These are phyloP conservation scores for Chlorocebus sabaeus DNA, from an alignment of 2,113 vertebrate genomes.

Conservation along the genomic window DNA sequence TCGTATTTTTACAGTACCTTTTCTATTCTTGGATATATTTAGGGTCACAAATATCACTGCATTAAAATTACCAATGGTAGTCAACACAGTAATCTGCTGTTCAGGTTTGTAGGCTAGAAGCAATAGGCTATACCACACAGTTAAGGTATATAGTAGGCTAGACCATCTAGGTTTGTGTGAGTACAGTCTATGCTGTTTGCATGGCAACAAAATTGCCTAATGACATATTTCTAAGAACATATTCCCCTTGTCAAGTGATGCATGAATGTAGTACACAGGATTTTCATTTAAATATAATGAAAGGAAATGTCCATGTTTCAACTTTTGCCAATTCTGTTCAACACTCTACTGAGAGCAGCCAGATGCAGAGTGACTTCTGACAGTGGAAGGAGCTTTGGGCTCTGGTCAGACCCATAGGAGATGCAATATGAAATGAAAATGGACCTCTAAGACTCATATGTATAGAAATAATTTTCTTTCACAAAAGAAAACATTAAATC, in stretches of 20 bases:
- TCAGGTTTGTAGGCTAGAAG: background rate
- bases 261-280: background rate
- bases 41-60: background rate
- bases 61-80: background rate
- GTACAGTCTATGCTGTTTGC: background rate
- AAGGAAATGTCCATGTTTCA: background rate
- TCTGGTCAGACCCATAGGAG: background rate
- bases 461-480: background rate
- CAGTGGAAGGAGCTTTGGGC: background rate
- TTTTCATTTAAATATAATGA: background rate
- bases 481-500: background rate
- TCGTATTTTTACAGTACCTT: accelerated
- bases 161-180: background rate
- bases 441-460: background rate
- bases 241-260: background rate
- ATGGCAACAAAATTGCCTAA: background rate
- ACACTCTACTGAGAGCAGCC: background rate
- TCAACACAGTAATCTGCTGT: background rate
- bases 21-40: background rate
- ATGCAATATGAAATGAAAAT: background rate
- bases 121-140: background rate
- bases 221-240: background rate
- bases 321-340: background rate
- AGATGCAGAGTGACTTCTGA: background rate
- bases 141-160: background rate